phyloP scores from a whole-genome alignment of 2,888 invertebrate species.

The Malacosoma neustria region DNA sequence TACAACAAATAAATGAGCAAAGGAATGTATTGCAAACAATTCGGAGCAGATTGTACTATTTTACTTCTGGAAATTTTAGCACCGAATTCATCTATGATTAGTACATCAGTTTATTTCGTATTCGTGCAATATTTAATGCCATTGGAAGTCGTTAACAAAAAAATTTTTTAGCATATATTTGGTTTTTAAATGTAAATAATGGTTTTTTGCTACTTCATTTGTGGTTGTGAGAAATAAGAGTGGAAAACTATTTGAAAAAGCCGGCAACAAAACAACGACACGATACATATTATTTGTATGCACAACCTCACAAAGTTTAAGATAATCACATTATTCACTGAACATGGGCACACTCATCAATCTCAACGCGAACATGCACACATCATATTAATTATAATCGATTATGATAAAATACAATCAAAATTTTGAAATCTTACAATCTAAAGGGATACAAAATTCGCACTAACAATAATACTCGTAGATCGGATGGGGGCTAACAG shows the following conservation, averaged over 20 bases:
- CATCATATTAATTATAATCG: slow-evolving; percentile 20
- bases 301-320: slow-evolving; percentile 57
- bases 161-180: too few relatives aligned
- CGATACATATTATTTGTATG: slow-evolving; percentile 23
- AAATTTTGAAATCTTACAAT: slow-evolving; percentile 64
- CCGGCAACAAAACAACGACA: neutral
- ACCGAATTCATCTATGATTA: neutral
- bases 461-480: slow-evolving; percentile 68
- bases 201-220: too few relatives aligned
- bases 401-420: slow-evolving; percentile 52
- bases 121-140: too few relatives aligned
- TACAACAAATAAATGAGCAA: too few relatives aligned
- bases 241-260: neutral
- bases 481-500: slow-evolving; percentile 38
- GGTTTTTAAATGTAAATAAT: too few relatives aligned
- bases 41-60: too few relatives aligned
- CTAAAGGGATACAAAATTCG: slow-evolving; percentile 68
- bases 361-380: slow-evolving; percentile 30
- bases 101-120: neutral
- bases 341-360: slow-evolving; percentile 41
- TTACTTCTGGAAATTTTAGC: too few relatives aligned
- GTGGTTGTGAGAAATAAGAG: too few relatives aligned
- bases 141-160: too few relatives aligned
- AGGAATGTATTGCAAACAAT: too few relatives aligned
- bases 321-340: slow-evolving; percentile 40